These are phyloP conservation scores for Trachelus stipa DNA, from an alignment of 2,888 invertebrate species.

Conservation along the genomic window DNA sequence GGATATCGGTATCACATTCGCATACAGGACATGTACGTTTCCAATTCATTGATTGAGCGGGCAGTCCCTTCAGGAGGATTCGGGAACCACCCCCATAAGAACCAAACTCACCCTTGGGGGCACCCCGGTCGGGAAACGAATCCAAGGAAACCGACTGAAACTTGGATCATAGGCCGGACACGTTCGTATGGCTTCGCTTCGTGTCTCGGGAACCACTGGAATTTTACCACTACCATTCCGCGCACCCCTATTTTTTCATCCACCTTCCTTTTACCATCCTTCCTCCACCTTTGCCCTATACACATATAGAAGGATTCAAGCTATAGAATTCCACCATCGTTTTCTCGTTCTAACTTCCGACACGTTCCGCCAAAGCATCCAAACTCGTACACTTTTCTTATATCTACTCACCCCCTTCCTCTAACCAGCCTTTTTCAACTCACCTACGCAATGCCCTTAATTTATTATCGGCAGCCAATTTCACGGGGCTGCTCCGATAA, in stretches of 20 bases:
- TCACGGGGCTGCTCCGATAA: conserved; percentile 5
- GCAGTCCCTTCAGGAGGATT: conserved; percentile 1
- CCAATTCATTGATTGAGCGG: conserved; percentile 27
- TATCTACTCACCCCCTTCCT: not conserved
- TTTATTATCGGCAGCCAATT: conserved; percentile 6
- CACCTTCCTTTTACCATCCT: not conserved
- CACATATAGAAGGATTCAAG: not conserved
- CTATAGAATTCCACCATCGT: not conserved
- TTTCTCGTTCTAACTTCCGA: conserved; percentile 1
- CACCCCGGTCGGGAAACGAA: not conserved
- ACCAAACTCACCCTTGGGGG: too few relatives aligned
- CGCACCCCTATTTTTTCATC: too few relatives aligned
- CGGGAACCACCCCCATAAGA: too few relatives aligned
- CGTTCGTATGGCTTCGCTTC: conserved; percentile 18
- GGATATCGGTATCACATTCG: conserved; percentile 22
- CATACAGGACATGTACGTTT: conserved; percentile 26
- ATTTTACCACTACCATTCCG: conserved; percentile 1
- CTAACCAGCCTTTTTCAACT: not conserved
- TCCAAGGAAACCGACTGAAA: conserved; percentile 18
- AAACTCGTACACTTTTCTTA: too few relatives aligned
- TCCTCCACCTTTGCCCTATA: not conserved
- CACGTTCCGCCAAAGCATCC: too few relatives aligned
- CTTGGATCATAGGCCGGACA: conserved; percentile 24
- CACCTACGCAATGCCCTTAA: conserved; percentile 5
- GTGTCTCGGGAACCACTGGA: conserved; percentile 11